Percentiles rank a stretch among this genome's conserved stretches.
Evolutionary conservation across 2,888 invertebrate genomes (phyloP).

Genomic region (Drosophila nigritarsus): DNA sequence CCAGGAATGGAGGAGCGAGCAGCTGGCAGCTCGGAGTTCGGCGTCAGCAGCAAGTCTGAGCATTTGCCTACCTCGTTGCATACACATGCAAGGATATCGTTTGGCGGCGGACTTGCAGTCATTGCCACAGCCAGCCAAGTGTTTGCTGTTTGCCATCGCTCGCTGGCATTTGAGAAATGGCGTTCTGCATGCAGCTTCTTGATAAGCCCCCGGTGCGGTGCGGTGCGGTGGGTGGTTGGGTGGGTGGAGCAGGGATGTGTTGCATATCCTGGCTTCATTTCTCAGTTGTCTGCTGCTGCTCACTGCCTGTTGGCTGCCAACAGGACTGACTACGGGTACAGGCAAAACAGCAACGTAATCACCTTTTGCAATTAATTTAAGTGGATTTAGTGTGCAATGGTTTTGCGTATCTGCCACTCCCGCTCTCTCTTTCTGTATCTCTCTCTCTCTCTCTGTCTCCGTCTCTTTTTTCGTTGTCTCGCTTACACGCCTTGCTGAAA

Average conservation of each 20-base stretch:
- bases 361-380: slow-evolving; percentile 84
- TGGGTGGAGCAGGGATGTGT: neutral
- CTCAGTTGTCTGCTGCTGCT: slow-evolving; percentile 69
- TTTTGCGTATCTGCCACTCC: slow-evolving; percentile 67
- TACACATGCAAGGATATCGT: slow-evolving; percentile 21
- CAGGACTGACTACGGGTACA: slow-evolving; percentile 33
- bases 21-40: slow-evolving; percentile 3
- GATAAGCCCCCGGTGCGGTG: slow-evolving; percentile 48
- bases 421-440: neutral
- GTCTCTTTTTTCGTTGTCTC: neutral
- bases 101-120: slow-evolving; percentile 44
- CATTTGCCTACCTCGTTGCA: slow-evolving; percentile 54
- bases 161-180: slow-evolving; percentile 59
- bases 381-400: slow-evolving; percentile 81
- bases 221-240: neutral
- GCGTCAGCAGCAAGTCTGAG: slow-evolving; percentile 20
- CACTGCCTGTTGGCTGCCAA: slow-evolving; percentile 69
- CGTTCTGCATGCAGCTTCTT: slow-evolving; percentile 66
- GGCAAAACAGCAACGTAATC: slow-evolving; percentile 82
- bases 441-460: slow-evolving; percentile 25
- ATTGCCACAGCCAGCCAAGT: slow-evolving; percentile 43
- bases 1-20: neutral
- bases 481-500: slow-evolving; percentile 50
- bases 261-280: slow-evolving; percentile 63
- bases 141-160: slow-evolving; percentile 67